Conservation (phyloP, 2,888 invertebrate genomes). For the Drosophila monieri region DNA sequence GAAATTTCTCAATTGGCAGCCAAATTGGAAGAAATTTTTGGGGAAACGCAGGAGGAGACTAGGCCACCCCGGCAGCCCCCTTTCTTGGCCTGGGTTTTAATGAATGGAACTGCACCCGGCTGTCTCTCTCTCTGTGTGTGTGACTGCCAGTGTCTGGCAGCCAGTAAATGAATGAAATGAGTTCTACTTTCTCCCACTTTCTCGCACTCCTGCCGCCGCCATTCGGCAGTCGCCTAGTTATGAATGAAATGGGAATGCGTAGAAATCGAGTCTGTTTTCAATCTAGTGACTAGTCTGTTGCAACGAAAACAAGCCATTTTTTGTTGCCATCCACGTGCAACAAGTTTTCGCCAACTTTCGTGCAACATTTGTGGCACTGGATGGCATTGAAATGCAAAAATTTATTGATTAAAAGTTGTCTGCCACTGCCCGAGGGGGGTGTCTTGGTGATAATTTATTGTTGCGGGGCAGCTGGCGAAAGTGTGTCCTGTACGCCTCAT, state of each 20-base stretch:
- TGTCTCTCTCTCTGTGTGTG: constrained; percentile 31
- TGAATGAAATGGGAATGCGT: constrained; percentile 13
- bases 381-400: constrained; percentile 35
- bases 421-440: neutral
- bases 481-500: constrained; percentile 2
- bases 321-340: constrained; percentile 20
- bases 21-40: constrained; percentile 1
- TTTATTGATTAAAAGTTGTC: constrained; percentile 22
- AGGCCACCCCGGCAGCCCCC: neutral
- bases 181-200: constrained; percentile 17
- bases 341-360: constrained; percentile 29
- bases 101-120: constrained; percentile 60
- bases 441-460: neutral
- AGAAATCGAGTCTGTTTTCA: constrained; percentile 8
- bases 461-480: neutral
- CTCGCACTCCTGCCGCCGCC: constrained; percentile 1
- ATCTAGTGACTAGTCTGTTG: neutral
- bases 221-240: constrained; percentile 3
- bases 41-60: neutral
- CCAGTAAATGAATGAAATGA: constrained; percentile 7
- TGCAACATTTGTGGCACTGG: constrained; percentile 8
- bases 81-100: constrained; percentile 46
- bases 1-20: neutral
- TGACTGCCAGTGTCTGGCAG: constrained; percentile 9
- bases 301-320: neutral